phyloP scores from a whole-genome alignment of 2,888 invertebrate species.

The Thelaira solivaga region DNA sequence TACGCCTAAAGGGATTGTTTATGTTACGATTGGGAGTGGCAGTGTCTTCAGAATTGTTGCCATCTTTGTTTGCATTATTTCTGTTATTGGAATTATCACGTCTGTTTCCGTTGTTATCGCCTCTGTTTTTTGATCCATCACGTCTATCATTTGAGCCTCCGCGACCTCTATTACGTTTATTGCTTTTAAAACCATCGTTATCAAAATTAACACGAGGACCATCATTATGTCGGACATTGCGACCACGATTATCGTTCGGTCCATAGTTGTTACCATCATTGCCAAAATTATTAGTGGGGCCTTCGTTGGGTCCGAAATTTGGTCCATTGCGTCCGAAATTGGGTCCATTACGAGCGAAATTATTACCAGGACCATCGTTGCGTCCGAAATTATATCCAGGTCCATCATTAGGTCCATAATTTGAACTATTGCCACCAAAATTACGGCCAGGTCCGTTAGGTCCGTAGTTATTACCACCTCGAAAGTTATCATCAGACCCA shows the following conservation, averaged over 20 bases:
- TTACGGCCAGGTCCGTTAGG: slow-evolving; percentile 24
- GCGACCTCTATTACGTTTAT: slow-evolving; percentile 29
- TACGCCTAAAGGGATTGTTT: slow-evolving; percentile 70
- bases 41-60: slow-evolving; percentile 26
- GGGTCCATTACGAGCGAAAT: slow-evolving; percentile 57
- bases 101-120: slow-evolving; percentile 6
- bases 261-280: slow-evolving; percentile 26
- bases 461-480: slow-evolving; percentile 15
- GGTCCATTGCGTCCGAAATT: slow-evolving; percentile 35
- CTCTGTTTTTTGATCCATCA: slow-evolving; percentile 32
- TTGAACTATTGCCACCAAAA: slow-evolving; percentile 58
- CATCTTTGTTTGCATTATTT: slow-evolving; percentile 29
- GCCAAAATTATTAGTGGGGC: slow-evolving; percentile 31
- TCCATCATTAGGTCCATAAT: slow-evolving; percentile 54
- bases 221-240: slow-evolving; percentile 22
- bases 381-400: slow-evolving; percentile 54
- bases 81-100: slow-evolving; percentile 21
- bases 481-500: slow-evolving; percentile 15
- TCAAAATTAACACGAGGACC: slow-evolving; percentile 19
- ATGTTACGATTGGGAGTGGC: slow-evolving; percentile 14
- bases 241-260: slow-evolving; percentile 5
- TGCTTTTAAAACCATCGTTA: slow-evolving; percentile 34
- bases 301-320: slow-evolving; percentile 19
- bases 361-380: slow-evolving; percentile 41
- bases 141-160: slow-evolving; percentile 46